Percentiles rank a stretch among this genome's conserved stretches.
phyloP scores from a whole-genome alignment of 2,113 vertebrate genomes.

The Gadus macrocephalus region DNA sequence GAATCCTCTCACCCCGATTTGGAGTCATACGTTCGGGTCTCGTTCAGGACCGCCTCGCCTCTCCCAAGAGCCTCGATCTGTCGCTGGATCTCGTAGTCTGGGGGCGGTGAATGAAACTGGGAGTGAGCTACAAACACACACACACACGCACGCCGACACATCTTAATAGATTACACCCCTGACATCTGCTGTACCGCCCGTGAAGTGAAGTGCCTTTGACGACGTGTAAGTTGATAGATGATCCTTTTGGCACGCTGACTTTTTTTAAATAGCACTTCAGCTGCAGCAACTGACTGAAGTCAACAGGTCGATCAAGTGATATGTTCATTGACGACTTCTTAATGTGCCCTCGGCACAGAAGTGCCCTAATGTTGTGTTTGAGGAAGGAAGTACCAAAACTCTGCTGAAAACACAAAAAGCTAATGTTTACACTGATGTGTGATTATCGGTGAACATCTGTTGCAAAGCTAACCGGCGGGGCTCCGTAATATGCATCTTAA shows the following conservation, averaged over 20 bases:
- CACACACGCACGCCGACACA: not conserved
- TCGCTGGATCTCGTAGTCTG: slow-evolving; percentile 96
- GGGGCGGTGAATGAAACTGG: slow-evolving; percentile 30
- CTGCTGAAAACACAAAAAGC: too few relatives aligned
- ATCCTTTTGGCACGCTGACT: slow-evolving; percentile 27
- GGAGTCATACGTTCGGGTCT: slow-evolving; percentile 91
- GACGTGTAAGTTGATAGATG: slow-evolving; percentile 38
- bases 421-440: too few relatives aligned
- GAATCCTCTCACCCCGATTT: slow-evolving; percentile 83
- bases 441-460: too few relatives aligned
- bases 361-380: too few relatives aligned
- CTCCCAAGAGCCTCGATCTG: slow-evolving; percentile 83
- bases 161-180: slow-evolving; percentile 26
- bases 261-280: slow-evolving; percentile 18
- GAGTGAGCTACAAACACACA: slow-evolving; percentile 13
- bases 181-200: slow-evolving; percentile 46
- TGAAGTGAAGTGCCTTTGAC: slow-evolving; percentile 20
- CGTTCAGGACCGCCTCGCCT: slow-evolving; percentile 84
- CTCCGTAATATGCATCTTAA: too few relatives aligned
- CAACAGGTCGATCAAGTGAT: too few relatives aligned
- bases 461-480: too few relatives aligned
- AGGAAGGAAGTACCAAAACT: too few relatives aligned
- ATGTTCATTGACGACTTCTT: too few relatives aligned
- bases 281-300: too few relatives aligned
- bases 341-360: too few relatives aligned